A percentile compares a stretch with the other conserved stretches of the same genome.
These are phyloP conservation scores for Beroe ovata DNA, from an alignment of 37 sponge, comb jelly and placozoan species.

Conservation along the genomic window DNA sequence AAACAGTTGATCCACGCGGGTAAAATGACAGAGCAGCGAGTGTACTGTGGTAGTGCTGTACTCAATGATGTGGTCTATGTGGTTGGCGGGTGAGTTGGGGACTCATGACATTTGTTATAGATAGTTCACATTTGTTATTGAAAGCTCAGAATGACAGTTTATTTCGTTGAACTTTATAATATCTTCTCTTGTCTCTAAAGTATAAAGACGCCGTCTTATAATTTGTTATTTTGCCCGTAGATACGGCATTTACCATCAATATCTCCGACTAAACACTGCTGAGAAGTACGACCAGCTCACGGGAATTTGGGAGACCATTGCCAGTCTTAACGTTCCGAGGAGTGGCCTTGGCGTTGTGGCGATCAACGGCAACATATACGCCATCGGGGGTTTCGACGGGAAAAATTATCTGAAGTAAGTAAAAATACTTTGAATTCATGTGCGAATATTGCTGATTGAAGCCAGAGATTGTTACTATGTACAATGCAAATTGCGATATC, in stretches of 20 bases:
- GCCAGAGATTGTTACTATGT: too few species aligned
- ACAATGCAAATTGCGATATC: too few species aligned
- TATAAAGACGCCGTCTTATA: too few species aligned
- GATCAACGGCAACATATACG: not conserved
- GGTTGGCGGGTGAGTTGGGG: slow-evolving; percentile 46
- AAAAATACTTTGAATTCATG: not conserved
- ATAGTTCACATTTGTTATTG: too few species aligned
- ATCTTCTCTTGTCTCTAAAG: too few species aligned
- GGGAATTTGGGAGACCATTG: slow-evolving; percentile 41
- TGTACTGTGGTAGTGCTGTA: slow-evolving; percentile 32
- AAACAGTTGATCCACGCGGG: slow-evolving; percentile 37
- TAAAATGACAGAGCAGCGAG: slow-evolving; percentile 28
- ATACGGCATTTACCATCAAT: slow-evolving; percentile 19
- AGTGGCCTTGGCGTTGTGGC: slow-evolving; percentile 60
- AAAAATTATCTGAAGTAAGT: slow-evolving; percentile 45
- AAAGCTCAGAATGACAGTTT: too few species aligned
- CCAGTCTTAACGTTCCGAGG: not conserved
- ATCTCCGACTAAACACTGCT: slow-evolving; percentile 21
- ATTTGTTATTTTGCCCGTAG: too few species aligned
- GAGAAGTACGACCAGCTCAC: slow-evolving; percentile 63
- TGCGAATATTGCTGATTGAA: too few species aligned
- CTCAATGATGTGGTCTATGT: slow-evolving; percentile 57
- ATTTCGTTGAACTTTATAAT: too few species aligned
- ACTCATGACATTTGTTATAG: not conserved
- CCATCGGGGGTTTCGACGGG: slow-evolving; percentile 60